Percentiles rank a stretch among this genome's conserved stretches.
Evolutionary conservation across 2,797 vertebrate species (phyloP).

Genomic region (Distichodus sexfasciatus): DNA sequence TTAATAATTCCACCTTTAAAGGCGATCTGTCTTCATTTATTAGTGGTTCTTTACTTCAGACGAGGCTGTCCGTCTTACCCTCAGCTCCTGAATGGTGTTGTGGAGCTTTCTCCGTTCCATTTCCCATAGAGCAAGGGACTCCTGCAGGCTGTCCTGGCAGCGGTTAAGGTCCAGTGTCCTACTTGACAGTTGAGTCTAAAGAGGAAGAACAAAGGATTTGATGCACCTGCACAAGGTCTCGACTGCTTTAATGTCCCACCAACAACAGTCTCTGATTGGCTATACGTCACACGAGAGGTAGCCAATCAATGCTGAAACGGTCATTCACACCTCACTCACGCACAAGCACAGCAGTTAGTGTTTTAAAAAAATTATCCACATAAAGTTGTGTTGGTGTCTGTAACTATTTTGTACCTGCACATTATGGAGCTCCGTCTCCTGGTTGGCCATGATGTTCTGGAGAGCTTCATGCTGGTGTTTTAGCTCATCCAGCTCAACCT

Average conservation of each 20-base stretch:
- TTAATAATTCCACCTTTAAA: too few relatives aligned
- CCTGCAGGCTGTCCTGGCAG: slow-evolving; percentile 58
- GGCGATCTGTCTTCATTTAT: too few relatives aligned
- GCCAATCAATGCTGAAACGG: too few relatives aligned
- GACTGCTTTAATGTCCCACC: too few relatives aligned
- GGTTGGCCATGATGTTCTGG: slow-evolving; percentile 67
- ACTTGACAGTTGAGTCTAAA: slow-evolving; percentile 65
- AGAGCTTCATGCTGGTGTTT: slow-evolving; percentile 64
- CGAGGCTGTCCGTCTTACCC: slow-evolving; percentile 60
- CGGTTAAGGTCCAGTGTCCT: slow-evolving; percentile 62
- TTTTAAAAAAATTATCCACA: too few relatives aligned
- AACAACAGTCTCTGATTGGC: too few relatives aligned
- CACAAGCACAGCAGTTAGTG: too few relatives aligned
- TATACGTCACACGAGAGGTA: too few relatives aligned
- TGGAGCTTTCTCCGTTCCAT: slow-evolving; percentile 84
- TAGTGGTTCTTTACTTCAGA: too few relatives aligned
- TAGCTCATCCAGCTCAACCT: slow-evolving; percentile 60
- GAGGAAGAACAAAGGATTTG: not conserved
- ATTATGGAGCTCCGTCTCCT: slow-evolving; percentile 59
- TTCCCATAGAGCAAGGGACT: slow-evolving; percentile 67
- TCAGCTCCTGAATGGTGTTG: slow-evolving; percentile 87
- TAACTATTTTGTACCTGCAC: slow-evolving; percentile 24
- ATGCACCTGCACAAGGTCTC: too few relatives aligned
- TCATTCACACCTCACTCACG: too few relatives aligned
- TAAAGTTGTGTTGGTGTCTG: too few relatives aligned